A percentile compares a stretch with the other conserved stretches of the same genome.
Conservation (phyloP, 2,888 invertebrate genomes). For the Plebejus anna region DNA sequence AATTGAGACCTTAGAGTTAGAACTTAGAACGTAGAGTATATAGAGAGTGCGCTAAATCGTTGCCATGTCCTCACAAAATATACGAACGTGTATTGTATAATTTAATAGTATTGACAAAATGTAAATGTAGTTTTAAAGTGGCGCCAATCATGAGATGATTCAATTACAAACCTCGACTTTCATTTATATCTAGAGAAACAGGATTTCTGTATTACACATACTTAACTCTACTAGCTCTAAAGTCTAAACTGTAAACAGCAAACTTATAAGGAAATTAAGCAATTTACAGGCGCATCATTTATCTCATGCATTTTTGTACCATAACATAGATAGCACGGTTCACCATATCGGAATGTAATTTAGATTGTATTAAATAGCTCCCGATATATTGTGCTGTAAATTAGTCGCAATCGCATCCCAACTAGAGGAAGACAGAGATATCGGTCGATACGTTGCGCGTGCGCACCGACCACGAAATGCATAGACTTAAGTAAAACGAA, state of each 20-base stretch:
- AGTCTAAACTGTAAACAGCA: background rate
- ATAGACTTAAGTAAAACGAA: constrained; percentile 31
- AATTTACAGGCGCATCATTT: background rate
- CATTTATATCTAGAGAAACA: no score
- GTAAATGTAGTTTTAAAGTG: no score
- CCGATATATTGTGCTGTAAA: constrained; percentile 35
- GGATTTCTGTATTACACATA: no score
- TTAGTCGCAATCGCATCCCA: constrained; percentile 43
- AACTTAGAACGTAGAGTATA: no score
- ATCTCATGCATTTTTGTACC: constrained; percentile 1
- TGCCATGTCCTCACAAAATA: no score
- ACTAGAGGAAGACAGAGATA: constrained; percentile 55
- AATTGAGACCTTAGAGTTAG: no score
- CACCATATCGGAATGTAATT: constrained; percentile 22
- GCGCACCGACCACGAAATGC: constrained; percentile 39
- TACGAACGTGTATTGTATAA: no score
- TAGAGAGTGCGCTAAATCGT: no score
- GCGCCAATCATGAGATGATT: no score
- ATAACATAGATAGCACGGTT: constrained; percentile 18
- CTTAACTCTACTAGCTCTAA: background rate
- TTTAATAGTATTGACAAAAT: no score
- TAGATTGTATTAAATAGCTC: constrained; percentile 23
- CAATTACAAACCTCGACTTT: no score
- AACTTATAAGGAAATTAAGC: constrained; percentile 8
- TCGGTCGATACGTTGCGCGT: constrained; percentile 49